phyloP scores from a whole-genome alignment of 2,113 vertebrate species.

The Danio rerio region GRCz12tu NC_133189.1:54680001-54680500 shows the following conservation, averaged over 20 bases:
- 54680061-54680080: not conserved
- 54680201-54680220: slow-evolving; percentile 58
- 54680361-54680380: slow-evolving; percentile 55
- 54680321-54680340: slow-evolving; percentile 60
- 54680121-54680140: not conserved
- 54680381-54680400: slow-evolving; percentile 23
- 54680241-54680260: slow-evolving; percentile 70
- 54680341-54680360: slow-evolving; percentile 4
- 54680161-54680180: not conserved
- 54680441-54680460: too few relatives aligned
- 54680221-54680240: slow-evolving; percentile 61
- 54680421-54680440: too few relatives aligned
- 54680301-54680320: slow-evolving; percentile 64
- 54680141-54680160: not conserved
- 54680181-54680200: slow-evolving; percentile 24
- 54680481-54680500: too few relatives aligned
- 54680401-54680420: too few relatives aligned
- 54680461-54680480: too few relatives aligned
- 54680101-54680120: not conserved
- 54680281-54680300: slow-evolving; percentile 70
- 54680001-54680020: not conserved
- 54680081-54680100: not conserved
- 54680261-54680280: slow-evolving; percentile 61
- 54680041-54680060: not conserved
- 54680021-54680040: not conserved